Evolutionary conservation across 2,797 vertebrate genomes (phyloP).

Genomic region (Lutjanus campechanus): DNA sequence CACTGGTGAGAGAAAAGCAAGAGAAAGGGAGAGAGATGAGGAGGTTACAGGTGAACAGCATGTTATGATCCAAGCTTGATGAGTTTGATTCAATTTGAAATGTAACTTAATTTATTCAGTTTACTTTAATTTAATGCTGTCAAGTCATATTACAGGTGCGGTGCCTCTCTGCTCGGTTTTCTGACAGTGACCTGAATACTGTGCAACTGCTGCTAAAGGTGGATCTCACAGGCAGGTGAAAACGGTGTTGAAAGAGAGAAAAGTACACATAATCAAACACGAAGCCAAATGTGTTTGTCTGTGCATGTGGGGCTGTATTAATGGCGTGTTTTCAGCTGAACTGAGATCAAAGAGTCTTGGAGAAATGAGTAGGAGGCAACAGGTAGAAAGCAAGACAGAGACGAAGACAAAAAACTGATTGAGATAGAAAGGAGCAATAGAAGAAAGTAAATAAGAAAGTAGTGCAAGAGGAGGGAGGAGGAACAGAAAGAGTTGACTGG

Average conservation of each 20-base stretch:
- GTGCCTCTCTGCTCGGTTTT: not conserved
- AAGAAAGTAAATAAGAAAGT: not conserved
- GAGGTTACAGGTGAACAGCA: constrained; percentile 16
- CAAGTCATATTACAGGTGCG: not conserved
- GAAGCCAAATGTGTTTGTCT: constrained; percentile 5
- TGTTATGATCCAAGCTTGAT: not conserved
- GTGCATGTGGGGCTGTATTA: constrained; percentile 24
- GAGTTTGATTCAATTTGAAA: constrained; percentile 2
- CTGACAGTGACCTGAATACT: not conserved
- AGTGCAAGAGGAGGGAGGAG: constrained; percentile 75
- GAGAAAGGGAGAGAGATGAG: not conserved
- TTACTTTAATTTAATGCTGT: constrained; percentile 19
- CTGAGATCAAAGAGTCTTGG: constrained; percentile 16
- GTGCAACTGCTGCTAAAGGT: not conserved
- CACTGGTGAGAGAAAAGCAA: constrained; percentile 80
- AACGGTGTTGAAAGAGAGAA: not conserved
- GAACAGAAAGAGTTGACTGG: not conserved
- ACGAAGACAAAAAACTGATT: not conserved
- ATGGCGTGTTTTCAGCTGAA: constrained; percentile 10
- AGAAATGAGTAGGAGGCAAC: constrained; percentile 23
- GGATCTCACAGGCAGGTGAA: not conserved
- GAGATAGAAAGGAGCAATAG: not conserved
- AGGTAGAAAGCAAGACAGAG: constrained; percentile 9
- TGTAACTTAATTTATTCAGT: not conserved
- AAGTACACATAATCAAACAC: not conserved